These are phyloP conservation scores for Syrrhaptes paradoxus DNA, from an alignment of 2,113 vertebrate species.

Conservation along the genomic window DNA sequence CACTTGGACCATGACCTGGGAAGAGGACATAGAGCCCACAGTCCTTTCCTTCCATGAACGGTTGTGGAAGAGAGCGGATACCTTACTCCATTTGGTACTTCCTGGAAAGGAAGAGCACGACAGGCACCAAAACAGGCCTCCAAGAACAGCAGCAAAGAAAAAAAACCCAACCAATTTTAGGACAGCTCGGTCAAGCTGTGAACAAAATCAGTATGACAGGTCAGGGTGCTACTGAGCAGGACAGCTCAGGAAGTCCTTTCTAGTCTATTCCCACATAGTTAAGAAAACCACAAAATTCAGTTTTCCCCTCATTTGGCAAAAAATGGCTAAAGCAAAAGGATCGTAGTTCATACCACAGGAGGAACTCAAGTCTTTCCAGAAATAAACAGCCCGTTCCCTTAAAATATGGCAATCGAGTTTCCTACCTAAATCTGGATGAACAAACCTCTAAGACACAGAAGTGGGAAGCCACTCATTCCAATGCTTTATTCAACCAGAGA, in stretches of 20 bases:
- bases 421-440: neutral
- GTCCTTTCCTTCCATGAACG: neutral
- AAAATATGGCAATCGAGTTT: rapidly evolving
- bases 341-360: rapidly evolving
- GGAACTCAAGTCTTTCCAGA: neutral
- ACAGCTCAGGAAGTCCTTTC: neutral
- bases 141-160: neutral
- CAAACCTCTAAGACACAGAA: neutral
- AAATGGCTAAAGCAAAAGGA: neutral
- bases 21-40: neutral
- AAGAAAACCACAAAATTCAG: neutral
- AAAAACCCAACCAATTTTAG: neutral
- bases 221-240: neutral
- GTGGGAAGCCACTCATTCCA: neutral
- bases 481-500: neutral
- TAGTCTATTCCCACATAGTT: rapidly evolving
- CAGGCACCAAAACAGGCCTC: neutral
- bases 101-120: neutral
- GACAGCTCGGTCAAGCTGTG: neutral
- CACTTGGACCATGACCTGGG: neutral
- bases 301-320: neutral
- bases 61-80: rapidly evolving
- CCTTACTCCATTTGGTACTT: neutral
- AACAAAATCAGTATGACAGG: rapidly evolving
- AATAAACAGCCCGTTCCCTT: neutral